Percentiles rank a stretch among this genome's conserved stretches.
These are phyloP conservation scores for Chlorops oryzae DNA, from an alignment of 1,140 invertebrate genomes.

Conservation along the genomic window DNA sequence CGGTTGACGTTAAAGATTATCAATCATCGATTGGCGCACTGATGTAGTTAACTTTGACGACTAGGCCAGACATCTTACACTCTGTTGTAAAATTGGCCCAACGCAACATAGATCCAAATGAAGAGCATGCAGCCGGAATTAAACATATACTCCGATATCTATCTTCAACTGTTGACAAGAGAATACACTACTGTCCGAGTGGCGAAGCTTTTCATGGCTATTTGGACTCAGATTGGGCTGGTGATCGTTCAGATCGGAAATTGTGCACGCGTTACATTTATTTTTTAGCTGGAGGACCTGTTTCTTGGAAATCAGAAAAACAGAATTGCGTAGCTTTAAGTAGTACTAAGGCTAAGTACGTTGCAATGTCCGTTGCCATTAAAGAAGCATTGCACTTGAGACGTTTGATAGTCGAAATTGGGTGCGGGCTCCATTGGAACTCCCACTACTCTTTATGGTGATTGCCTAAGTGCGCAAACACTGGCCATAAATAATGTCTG, in stretches of 20 bases:
- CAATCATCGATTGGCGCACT: slow-evolving; percentile 17
- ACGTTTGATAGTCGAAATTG: not conserved
- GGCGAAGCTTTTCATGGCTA: not conserved
- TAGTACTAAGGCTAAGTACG: slow-evolving; percentile 15
- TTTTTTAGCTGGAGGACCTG: not conserved
- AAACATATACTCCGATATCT: slow-evolving; percentile 7
- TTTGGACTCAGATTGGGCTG: slow-evolving; percentile 28
- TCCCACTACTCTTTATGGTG: not conserved
- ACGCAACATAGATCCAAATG: not conserved
- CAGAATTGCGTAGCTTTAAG: too few species aligned
- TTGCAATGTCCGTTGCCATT: slow-evolving; percentile 27
- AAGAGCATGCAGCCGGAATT: not conserved
- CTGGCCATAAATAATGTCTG: too few species aligned
- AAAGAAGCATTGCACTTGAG: slow-evolving; percentile 14
- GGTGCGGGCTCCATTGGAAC: not conserved
- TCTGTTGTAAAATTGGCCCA: not conserved
- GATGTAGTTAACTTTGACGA: slow-evolving; percentile 20
- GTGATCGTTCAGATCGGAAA: not conserved
- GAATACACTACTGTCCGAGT: not conserved
- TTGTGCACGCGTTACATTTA: slow-evolving; percentile 17
- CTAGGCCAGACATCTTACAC: slow-evolving; percentile 51
- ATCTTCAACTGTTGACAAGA: not conserved
- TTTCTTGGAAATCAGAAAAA: slow-evolving; percentile 21
- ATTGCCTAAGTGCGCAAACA: slow-evolving; percentile 24
- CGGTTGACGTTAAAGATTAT: slow-evolving; percentile 6